Conservation (phyloP, 1,140 invertebrate genomes). For the Pogonognathellus flavescens region DNA sequence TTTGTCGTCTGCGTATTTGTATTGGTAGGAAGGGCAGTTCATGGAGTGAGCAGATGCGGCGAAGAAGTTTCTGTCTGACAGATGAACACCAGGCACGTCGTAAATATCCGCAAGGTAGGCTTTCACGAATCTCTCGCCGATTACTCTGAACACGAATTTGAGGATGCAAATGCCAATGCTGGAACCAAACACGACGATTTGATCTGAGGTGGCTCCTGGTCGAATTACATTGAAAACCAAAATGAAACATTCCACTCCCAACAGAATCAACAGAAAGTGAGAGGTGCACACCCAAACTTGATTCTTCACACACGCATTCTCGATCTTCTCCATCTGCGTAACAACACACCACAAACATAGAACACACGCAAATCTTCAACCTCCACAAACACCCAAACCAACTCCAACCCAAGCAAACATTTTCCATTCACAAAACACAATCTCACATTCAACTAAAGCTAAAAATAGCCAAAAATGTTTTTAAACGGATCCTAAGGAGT, state of each 20-base stretch:
- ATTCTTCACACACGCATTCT: slow-evolving; percentile 60
- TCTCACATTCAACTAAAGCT: too few relatives aligned
- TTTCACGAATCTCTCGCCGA: slow-evolving; percentile 55
- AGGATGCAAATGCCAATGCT: slow-evolving; percentile 7
- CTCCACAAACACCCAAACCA: too few relatives aligned
- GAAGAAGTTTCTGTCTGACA: slow-evolving; percentile 55
- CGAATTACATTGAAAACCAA: slow-evolving; percentile 58
- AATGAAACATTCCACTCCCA: slow-evolving; percentile 56
- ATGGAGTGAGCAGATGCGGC: slow-evolving; percentile 30
- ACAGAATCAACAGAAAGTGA: slow-evolving; percentile 48
- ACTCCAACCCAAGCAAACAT: too few relatives aligned
- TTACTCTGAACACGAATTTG: slow-evolving; percentile 53
- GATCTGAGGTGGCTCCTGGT: slow-evolving; percentile 53
- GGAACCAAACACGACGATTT: neutral
- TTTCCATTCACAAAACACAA: too few relatives aligned
- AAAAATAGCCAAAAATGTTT: too few relatives aligned
- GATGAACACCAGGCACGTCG: slow-evolving; percentile 47
- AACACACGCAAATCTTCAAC: neutral
- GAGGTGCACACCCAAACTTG: slow-evolving; percentile 59
- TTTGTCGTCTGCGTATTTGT: slow-evolving; percentile 20
- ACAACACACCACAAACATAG: too few relatives aligned
- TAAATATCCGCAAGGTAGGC: slow-evolving; percentile 57
- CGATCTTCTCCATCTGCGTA: slow-evolving; percentile 54
- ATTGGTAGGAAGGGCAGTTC: slow-evolving; percentile 31
- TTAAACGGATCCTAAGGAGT: too few relatives aligned